Conservation (phyloP, 2,797 vertebrate species). For the Sebastes trivittatus region DNA sequence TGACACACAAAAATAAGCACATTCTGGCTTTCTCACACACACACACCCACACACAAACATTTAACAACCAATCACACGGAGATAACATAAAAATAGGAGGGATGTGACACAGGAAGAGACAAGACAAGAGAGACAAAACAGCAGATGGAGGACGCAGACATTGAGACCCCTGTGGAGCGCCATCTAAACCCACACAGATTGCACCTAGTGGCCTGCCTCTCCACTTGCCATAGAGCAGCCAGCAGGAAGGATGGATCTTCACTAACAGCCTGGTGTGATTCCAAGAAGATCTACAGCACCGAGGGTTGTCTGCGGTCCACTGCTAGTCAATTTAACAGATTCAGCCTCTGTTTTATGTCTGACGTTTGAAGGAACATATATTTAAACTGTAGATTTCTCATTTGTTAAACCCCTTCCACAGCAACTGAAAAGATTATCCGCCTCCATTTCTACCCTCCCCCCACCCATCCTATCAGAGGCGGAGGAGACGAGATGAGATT, state of each 20-base stretch:
- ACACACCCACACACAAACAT: neutral
- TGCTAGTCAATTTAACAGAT: neutral
- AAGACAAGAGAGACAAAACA: constrained; percentile 48
- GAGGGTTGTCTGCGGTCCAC: neutral
- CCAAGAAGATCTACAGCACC: constrained; percentile 18
- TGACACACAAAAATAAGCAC: neutral
- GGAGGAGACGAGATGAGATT: constrained; percentile 36
- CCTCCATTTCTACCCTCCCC: constrained; percentile 9
- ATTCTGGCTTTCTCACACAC: neutral
- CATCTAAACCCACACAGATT: constrained; percentile 49
- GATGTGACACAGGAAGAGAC: constrained; percentile 37
- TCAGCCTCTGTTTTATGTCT: neutral
- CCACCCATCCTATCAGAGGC: constrained; percentile 3
- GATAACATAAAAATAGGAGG: constrained; percentile 14
- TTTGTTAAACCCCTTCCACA: neutral
- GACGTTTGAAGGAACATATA: constrained; percentile 2
- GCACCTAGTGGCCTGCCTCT: constrained; percentile 29
- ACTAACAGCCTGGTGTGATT: constrained; percentile 30
- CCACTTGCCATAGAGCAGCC: constrained; percentile 28
- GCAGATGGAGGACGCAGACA: constrained; percentile 60
- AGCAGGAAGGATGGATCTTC: constrained; percentile 41
- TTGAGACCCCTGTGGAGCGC: constrained; percentile 30
- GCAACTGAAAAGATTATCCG: constrained; percentile 1
- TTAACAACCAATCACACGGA: constrained; percentile 3
- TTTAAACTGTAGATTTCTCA: neutral